Evolutionary conservation across 1,140 invertebrate species (phyloP), one percentile per base, ranked within the genome.

Genomic region (Oscheius sp.): DNA sequence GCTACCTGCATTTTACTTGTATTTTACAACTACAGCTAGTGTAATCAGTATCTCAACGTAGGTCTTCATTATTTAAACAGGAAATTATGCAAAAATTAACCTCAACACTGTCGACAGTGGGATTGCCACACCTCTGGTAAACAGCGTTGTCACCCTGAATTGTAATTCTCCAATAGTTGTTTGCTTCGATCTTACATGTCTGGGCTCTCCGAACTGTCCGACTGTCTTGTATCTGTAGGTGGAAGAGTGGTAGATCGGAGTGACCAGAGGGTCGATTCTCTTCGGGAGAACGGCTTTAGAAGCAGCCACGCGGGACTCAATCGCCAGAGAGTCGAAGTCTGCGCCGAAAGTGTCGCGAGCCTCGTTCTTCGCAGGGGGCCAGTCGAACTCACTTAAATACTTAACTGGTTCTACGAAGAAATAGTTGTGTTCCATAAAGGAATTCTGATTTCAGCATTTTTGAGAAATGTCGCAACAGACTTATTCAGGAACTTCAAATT

Each of bases 41-140:
- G n/a, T n/a, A n/a, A n/a, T n/a, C n/a, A n/a, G n/a, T n/a, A n/a
- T n/a, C n/a, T n/a, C n/a, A n/a, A n/a, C n/a, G n/a, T n/a, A n/a
- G n/a, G n/a, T n/a, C n/a, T n/a, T n/a, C n/a, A n/a, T n/a, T n/a
- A n/a, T n/a, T n/a, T n/a, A n/a, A n/a, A n/a, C n/a, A n/a, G n/a
- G n/a, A n/a, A n/a, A n/a, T n/a, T n/a, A n/a, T n/a, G n/a, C n/a
- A n/a, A n/a, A n/a, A n/a, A n/a, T n/a, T n/a, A n/a, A n/a, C n/a
- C 61, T 75, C 73, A 23, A 75, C 73, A 18, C 38, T 63, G 42
- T 71, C 69, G 10, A 42, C 59, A 3, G 69, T 71, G 1, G 69
- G 69, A 34, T 71, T 71, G 34, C 69, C 69, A 49, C 69, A 71
- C 38, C 69, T 28, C 31, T 58, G 69, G 26, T 71, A 71, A 34